Percentiles rank a stretch among this genome's conserved stretches.
Evolutionary conservation across 1,140 invertebrate genomes (phyloP).

Genomic region (Agrilus planipennis): DNA sequence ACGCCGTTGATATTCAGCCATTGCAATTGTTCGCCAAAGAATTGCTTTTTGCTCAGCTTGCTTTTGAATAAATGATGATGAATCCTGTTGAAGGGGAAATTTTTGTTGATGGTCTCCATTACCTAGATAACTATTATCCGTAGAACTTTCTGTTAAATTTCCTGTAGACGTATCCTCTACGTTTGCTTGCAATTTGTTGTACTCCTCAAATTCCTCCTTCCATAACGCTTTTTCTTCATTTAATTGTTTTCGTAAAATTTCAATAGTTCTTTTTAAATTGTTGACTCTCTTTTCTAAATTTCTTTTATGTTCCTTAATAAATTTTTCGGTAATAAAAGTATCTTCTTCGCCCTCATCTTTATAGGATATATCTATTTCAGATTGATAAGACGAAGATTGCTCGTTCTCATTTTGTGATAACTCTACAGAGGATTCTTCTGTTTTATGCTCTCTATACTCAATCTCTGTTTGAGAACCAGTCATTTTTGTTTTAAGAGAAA

Average conservation of each 20-base stretch:
- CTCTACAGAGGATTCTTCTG: too few species aligned
- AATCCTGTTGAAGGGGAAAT: conserved; percentile 2
- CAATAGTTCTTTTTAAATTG: conserved; percentile 5
- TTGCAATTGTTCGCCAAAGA: conserved; percentile 37
- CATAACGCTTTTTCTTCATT: conserved; percentile 19
- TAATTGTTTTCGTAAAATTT: conserved; percentile 12
- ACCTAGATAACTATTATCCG: not conserved
- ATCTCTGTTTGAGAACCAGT: too few species aligned
- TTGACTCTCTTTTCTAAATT: conserved; percentile 6
- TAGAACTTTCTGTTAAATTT: too few species aligned
- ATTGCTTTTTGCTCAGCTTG: conserved; percentile 14
- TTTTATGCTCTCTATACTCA: too few species aligned
- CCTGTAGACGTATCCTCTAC: too few species aligned
- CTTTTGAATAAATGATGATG: not conserved
- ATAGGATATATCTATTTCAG: too few species aligned
- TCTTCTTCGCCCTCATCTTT: too few species aligned
- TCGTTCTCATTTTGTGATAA: too few species aligned
- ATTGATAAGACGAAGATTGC: too few species aligned
- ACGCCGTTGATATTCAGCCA: conserved; percentile 37
- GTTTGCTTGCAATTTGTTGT: too few species aligned
- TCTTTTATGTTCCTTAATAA: not conserved
- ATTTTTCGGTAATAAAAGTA: too few species aligned
- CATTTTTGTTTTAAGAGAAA: too few species aligned
- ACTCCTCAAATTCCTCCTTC: conserved; percentile 20
- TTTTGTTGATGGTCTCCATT: not conserved